Evolutionary conservation across 2,113 vertebrate genomes (phyloP).

Genomic region (Atlantisia rogersi): DNA sequence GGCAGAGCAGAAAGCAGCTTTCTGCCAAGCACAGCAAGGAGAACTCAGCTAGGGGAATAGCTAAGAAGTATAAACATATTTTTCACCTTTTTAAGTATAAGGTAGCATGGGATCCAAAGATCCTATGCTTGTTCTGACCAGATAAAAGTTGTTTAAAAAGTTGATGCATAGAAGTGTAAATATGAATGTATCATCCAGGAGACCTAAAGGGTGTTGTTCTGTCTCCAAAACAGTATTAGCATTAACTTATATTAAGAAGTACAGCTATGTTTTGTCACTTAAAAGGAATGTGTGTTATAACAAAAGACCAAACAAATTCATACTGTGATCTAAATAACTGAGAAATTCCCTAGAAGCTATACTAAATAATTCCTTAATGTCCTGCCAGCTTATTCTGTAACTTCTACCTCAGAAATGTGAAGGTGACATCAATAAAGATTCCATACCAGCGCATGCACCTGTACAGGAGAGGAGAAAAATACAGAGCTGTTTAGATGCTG

Average conservation of each 20-base stretch:
- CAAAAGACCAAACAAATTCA: background rate
- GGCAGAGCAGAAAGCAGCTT: background rate
- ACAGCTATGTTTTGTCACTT: background rate
- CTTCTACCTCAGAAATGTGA: background rate
- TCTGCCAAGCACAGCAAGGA: background rate
- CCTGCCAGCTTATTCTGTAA: background rate
- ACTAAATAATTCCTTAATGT: background rate
- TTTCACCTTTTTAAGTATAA: background rate
- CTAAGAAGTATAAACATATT: accelerated
- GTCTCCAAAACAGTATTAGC: background rate
- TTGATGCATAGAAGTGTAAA: background rate
- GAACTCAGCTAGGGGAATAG: background rate
- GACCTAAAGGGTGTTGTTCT: background rate
- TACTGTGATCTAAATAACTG: background rate
- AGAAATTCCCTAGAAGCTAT: background rate
- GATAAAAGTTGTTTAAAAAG: background rate
- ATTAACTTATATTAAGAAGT: background rate
- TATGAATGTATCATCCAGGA: background rate
- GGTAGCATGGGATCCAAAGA: background rate
- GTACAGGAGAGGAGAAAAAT: background rate
- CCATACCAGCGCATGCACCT: background rate
- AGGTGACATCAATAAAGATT: background rate
- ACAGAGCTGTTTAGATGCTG: background rate
- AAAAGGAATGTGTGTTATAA: background rate
- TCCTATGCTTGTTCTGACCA: background rate